Percentiles rank a stretch among this genome's conserved stretches.
phyloP scores from a whole-genome alignment of 2,113 vertebrate species.

The Cepphus grylle region DNA sequence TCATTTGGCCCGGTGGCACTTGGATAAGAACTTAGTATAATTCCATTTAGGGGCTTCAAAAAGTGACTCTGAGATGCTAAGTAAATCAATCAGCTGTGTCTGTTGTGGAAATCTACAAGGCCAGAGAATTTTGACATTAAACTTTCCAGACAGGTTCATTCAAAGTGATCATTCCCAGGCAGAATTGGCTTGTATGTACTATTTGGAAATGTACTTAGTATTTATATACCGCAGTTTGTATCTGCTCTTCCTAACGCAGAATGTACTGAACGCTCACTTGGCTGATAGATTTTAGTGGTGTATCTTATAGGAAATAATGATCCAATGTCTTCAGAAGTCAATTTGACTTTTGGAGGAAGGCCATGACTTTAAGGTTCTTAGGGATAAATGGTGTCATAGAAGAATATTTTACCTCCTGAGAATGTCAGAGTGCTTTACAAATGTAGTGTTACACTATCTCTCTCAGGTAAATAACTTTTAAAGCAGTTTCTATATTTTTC shows the following conservation, averaged over 20 bases:
- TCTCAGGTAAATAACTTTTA: neutral
- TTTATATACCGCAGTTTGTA: neutral
- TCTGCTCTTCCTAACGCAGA: neutral
- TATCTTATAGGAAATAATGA: neutral
- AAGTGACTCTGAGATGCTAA: neutral
- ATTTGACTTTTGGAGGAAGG: neutral
- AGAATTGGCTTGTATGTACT: neutral
- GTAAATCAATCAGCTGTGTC: slow-evolving; percentile 25
- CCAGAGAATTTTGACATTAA: slow-evolving; percentile 19
- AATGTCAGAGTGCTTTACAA: neutral
- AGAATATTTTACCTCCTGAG: neutral
- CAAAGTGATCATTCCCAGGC: slow-evolving; percentile 8
- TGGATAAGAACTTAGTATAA: neutral
- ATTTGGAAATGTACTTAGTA: slow-evolving; percentile 39
- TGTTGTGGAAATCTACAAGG: neutral
- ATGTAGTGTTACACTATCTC: neutral
- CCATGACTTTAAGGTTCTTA: neutral
- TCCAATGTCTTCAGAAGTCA: neutral
- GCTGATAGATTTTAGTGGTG: neutral
- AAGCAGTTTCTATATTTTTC: neutral
- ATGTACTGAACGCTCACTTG: neutral
- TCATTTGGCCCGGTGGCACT: slow-evolving; percentile 15
- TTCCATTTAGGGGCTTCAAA: slow-evolving; percentile 27
- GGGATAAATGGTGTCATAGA: neutral
- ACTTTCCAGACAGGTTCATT: slow-evolving; percentile 18